Conservation (phyloP, 53 echinoderm and acorn worm species). For the Patiria pectinifera region DNA sequence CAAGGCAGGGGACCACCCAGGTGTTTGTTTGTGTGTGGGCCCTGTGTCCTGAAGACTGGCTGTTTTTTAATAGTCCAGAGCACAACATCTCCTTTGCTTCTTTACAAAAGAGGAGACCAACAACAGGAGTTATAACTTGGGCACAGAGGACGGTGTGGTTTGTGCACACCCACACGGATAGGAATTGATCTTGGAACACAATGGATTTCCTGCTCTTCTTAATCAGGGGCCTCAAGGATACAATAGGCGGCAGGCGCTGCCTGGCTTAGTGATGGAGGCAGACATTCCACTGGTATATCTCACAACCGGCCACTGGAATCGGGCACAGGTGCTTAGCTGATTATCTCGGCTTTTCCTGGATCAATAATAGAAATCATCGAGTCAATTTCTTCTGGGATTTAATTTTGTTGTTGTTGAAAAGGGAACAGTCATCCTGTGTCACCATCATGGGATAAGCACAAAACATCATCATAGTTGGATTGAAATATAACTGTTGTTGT, state of each 20-base stretch:
- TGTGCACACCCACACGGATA: neutral
- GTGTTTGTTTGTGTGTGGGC: conserved; percentile 66
- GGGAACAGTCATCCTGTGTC: conserved; percentile 3
- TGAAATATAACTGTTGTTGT: neutral
- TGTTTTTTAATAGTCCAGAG: conserved; percentile 37
- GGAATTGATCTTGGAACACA: conserved; percentile 38
- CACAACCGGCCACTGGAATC: neutral
- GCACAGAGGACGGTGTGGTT: neutral
- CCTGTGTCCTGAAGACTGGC: conserved; percentile 20
- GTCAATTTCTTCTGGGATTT: neutral
- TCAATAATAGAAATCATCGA: neutral
- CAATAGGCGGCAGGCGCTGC: neutral
- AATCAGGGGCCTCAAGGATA: conserved; percentile 5
- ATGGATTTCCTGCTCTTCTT: conserved; percentile 55
- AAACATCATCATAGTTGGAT: conserved; percentile 25
- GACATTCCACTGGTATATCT: conserved; percentile 1
- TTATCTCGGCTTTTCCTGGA: neutral
- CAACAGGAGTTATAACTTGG: neutral
- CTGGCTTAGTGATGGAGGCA: neutral
- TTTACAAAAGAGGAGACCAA: conserved; percentile 15
- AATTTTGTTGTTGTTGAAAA: conserved; percentile 6
- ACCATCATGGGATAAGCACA: neutral
- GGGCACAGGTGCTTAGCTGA: neutral
- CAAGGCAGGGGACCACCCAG: conserved; percentile 46
- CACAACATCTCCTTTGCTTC: neutral